These are phyloP conservation scores for Acrossocheilus fasciatus DNA, from an alignment of 2,797 vertebrate species.

Conservation along the genomic window DNA sequence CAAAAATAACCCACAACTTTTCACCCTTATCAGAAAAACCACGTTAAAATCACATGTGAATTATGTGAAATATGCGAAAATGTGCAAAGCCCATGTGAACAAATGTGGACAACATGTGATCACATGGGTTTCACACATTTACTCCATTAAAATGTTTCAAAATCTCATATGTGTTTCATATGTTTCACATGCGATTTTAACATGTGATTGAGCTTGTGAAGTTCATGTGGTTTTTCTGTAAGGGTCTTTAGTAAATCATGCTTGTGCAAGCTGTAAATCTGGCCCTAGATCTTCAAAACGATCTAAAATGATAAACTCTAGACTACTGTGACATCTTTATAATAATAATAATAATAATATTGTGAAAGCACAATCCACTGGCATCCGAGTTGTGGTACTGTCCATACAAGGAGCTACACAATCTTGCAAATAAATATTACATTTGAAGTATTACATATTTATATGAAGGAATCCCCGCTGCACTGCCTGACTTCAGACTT, in stretches of 20 bases:
- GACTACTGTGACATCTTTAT: neutral
- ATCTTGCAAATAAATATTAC: neutral
- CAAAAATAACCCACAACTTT: neutral
- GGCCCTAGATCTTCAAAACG: neutral
- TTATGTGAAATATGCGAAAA: neutral
- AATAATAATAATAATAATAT: slow-evolving; percentile 6
- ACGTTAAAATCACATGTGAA: neutral
- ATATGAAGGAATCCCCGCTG: slow-evolving; percentile 18
- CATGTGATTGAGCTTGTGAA: neutral
- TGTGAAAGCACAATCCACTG: neutral
- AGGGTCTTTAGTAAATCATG: neutral
- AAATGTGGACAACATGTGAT: neutral
- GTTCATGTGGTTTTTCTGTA: neutral
- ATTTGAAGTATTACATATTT: neutral
- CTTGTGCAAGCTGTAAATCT: neutral
- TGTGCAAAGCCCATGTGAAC: neutral
- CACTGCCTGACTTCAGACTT: neutral
- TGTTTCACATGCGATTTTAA: neutral
- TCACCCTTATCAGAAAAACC: neutral
- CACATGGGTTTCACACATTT: neutral
- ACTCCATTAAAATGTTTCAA: neutral
- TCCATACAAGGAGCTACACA: neutral
- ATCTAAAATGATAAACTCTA: neutral
- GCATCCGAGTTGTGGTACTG: neutral
- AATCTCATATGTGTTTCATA: neutral